Base-by-base conservation (phyloP, 1,140 invertebrate genomes). In the Sminthurides bifidus region DNA sequence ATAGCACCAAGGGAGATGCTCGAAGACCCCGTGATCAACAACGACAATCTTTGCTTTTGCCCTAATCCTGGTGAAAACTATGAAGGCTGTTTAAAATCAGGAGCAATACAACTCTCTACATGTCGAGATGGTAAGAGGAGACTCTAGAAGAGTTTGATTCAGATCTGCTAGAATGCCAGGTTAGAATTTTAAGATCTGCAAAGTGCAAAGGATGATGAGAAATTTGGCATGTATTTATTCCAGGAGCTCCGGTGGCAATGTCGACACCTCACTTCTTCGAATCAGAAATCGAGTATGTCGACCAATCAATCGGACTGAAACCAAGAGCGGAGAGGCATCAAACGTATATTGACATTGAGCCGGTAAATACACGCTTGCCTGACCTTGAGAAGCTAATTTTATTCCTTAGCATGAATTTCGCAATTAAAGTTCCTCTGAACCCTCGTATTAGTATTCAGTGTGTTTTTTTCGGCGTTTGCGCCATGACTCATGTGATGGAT, bases 191-290 rank as follows among this genome's bases (percentile, higher is more conserved):
- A n/a, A n/a, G n/a, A n/a, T n/a, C n/a, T n/a, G n/a, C n/a, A n/a
- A n/a, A n/a, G 2, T 49, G n/a, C 21, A 23, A 29, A 31, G 21
- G 15, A 29, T 54, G 15, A 19, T 15, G 12, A 30, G 35, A 31
- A 24, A 44, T 37, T 44, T 40, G 23, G 35, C 6, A 19, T 33
- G 5, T 57, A 14, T 35, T 4, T 44, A 44, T 30, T 27, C 2
- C 8, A 55, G 58, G 49, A 14, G 54, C 54, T 17, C 59, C 59
- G 2, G 51, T 56, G 0, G 33, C 54, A 8, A 57, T 61, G 50
- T 61, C 59, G 10, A 26, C 27, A 6, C 59, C 59, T 12, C 59
- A 61, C 30, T 61, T 57, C 40, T 43, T 57, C 6, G 31, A 57
- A n/a, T 50, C 49, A 15, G 14, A 37, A 27, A 3, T 4, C 31